Evolutionary conservation across 2,888 invertebrate genomes (phyloP).

Genomic region (Thymelicus acteon): DNA sequence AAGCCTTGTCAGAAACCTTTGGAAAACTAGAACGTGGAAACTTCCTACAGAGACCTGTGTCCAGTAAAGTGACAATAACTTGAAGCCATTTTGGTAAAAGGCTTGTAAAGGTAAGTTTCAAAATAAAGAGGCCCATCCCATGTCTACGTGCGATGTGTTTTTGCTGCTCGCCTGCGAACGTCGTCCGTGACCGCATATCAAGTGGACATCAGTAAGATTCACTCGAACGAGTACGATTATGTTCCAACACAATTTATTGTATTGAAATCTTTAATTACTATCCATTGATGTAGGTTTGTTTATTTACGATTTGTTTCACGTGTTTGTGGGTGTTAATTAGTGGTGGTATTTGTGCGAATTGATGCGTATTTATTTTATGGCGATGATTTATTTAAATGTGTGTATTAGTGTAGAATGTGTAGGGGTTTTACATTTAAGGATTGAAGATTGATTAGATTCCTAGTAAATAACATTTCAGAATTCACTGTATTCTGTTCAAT

Average conservation of each 20-base stretch:
- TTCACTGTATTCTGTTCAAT: too few species aligned
- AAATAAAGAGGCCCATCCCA: too few species aligned
- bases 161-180: slow-evolving; percentile 14
- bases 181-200: slow-evolving; percentile 32
- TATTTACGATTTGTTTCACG: slow-evolving; percentile 27
- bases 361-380: background rate
- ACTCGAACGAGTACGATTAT: slow-evolving; percentile 13
- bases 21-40: too few species aligned
- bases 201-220: slow-evolving; percentile 13
- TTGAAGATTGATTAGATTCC: too few species aligned
- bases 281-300: background rate
- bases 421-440: too few species aligned
- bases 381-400: background rate
- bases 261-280: slow-evolving; percentile 19
- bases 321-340: slow-evolving; percentile 1
- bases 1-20: too few species aligned
- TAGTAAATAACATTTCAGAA: too few species aligned
- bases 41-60: too few species aligned
- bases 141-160: slow-evolving; percentile 14
- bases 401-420: too few species aligned
- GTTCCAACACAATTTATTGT: slow-evolving; percentile 14
- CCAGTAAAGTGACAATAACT: too few species aligned
- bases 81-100: too few species aligned
- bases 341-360: background rate
- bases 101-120: too few species aligned